These are phyloP conservation scores for Microplitis manilae DNA, from an alignment of 2,888 invertebrate genomes.

Conservation along the genomic window DNA sequence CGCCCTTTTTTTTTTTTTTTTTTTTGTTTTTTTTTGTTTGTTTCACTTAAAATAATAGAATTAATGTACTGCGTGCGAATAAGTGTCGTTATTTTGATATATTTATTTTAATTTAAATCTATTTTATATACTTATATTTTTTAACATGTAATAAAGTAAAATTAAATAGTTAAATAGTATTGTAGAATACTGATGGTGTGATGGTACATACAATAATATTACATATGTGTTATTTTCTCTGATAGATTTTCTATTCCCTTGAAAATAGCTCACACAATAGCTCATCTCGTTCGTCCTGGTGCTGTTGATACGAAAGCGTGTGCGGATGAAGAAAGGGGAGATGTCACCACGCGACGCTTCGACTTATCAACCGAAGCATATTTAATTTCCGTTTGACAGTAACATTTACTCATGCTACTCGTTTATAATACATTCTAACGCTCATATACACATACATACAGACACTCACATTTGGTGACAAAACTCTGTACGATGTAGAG, in stretches of 20 bases:
- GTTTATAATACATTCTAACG: slow-evolving; percentile 35
- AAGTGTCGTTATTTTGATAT: slow-evolving; percentile 5
- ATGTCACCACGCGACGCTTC: slow-evolving; percentile 29
- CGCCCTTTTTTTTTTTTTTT: too few species aligned
- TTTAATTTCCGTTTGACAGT: slow-evolving; percentile 71
- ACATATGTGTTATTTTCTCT: neutral
- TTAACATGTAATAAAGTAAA: neutral
- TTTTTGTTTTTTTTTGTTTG: too few species aligned
- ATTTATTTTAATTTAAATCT: neutral
- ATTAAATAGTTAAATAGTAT: neutral
- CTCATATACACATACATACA: slow-evolving; percentile 22
- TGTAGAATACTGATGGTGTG: neutral
- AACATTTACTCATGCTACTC: slow-evolving; percentile 43
- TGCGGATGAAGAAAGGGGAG: neutral
- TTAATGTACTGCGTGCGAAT: neutral
- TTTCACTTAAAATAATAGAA: neutral
- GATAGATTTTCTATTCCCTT: slow-evolving; percentile 62
- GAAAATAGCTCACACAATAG: slow-evolving; percentile 69
- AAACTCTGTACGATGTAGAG: neutral
- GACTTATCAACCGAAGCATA: slow-evolving; percentile 72
- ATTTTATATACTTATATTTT: slow-evolving; percentile 5
- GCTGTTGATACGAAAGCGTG: slow-evolving; percentile 63
- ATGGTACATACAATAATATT: neutral
- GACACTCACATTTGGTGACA: slow-evolving; percentile 41
- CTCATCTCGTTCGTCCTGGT: slow-evolving; percentile 62